phyloP scores from a whole-genome alignment of 2,888 invertebrate species.

The Stratiomys singularior region DNA sequence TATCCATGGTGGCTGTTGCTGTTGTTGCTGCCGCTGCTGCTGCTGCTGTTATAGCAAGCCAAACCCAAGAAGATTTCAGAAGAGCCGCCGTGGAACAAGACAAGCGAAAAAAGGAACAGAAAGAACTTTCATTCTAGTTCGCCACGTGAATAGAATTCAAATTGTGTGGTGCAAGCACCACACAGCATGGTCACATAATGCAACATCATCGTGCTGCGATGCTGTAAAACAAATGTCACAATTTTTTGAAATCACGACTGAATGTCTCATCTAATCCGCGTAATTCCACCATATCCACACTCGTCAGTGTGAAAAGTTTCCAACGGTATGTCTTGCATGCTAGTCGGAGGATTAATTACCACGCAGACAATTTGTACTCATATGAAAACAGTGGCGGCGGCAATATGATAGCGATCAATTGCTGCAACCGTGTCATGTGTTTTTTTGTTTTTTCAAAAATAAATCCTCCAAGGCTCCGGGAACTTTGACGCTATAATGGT shows the following conservation, averaged over 20 bases:
- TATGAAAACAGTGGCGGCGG: constrained; percentile 9
- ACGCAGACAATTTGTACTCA: background rate
- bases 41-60: no score
- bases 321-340: background rate
- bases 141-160: constrained; percentile 6
- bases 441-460: background rate
- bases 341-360: background rate
- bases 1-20: no score
- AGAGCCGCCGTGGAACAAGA: background rate
- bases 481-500: background rate
- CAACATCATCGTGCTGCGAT: background rate
- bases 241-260: constrained; percentile 3
- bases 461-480: background rate
- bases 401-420: constrained; percentile 1
- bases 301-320: constrained; percentile 1
- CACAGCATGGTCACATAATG: no score
- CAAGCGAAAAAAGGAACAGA: background rate
- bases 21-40: no score
- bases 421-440: no score
- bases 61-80: background rate
- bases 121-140: background rate
- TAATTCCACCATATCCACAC: background rate
- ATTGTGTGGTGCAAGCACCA: background rate
- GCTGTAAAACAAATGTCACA: constrained; percentile 7
- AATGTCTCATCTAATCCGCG: constrained; percentile 3